Base-by-base conservation (phyloP, 2,888 invertebrate genomes). In the Tetropium fuscum region DNA sequence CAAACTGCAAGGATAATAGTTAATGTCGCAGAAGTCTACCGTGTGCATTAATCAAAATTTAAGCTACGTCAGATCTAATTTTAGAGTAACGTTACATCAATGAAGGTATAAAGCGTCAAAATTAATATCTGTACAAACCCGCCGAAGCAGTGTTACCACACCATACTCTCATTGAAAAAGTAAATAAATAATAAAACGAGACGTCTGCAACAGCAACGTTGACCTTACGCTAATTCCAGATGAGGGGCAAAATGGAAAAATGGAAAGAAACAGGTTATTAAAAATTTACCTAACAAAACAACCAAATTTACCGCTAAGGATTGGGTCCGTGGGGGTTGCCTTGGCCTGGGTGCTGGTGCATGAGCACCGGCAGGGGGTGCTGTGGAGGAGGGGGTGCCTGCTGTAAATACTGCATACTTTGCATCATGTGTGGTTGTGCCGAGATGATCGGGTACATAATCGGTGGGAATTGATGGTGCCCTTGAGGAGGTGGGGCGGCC, bases 401-500 rank as follows among this genome's bases (percentile, higher is more conserved):
- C 55, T 82, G 84, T 56, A 85, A 75, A 73, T 85, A 85, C 72
- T 84, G 85, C 83, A 80, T 77, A 38, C 77, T 73, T 58, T 76
- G 80, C 79, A 80, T 79, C 78, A 84, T 83, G 66, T 84, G 84
- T 59, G 84, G 84, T 58, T 84, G 85, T 22, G 84, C 80, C 60
- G 84, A 85, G 64, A 88, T 79, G 58, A 87, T 79, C 27, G 87
- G 85, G 74, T 87, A 88, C 77, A 84, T 83, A 20, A 83, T 83
- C 25, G 83, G 84, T 25, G 83, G 84, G 48, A 83, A 83, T 41
- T 71, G 63, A 3, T 56, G 44, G 80, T 80, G 74, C 7, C 49
- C 55, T 38, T 84, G 84, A 10, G 85, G 87, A 34, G 87, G 88
- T 40, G 87, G 87, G 66, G 85, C 86, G 64, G 86, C 85, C 66